phyloP scores from a whole-genome alignment of 2,888 invertebrate species.

The Cheilosia vulpina region DNA sequence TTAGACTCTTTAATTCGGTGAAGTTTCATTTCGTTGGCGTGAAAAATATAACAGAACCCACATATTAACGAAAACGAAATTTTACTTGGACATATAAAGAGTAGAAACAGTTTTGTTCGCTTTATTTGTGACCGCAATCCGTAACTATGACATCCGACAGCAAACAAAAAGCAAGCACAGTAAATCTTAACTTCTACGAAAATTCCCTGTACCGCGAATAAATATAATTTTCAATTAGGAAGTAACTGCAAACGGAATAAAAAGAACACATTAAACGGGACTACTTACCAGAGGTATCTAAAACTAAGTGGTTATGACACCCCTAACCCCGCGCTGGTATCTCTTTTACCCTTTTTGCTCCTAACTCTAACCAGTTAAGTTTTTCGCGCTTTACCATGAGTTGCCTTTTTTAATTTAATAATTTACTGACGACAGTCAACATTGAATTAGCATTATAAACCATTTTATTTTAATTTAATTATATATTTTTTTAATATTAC shows the following conservation, averaged over 20 bases:
- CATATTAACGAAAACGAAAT: too few species aligned
- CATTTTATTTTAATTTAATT: conserved; percentile 63
- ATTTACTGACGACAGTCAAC: conserved; percentile 61
- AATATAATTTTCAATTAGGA: conserved; percentile 51
- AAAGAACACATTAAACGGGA: conserved; percentile 21
- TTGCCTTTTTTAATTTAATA: conserved; percentile 61
- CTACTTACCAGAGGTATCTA: conserved; percentile 21
- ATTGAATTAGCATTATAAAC: conserved; percentile 67
- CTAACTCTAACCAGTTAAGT: conserved; percentile 20
- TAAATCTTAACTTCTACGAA: not conserved
- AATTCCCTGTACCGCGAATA: conserved; percentile 5
- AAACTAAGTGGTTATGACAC: conserved; percentile 40
- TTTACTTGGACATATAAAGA: too few species aligned
- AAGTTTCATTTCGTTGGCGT: too few species aligned
- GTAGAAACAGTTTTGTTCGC: too few species aligned
- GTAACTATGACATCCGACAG: not conserved
- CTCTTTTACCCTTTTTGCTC: conserved; percentile 15
- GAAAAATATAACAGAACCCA: too few species aligned
- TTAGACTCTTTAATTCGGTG: too few species aligned
- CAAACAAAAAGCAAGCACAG: not conserved
- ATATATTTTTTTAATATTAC: conserved; percentile 21
- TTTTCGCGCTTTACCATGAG: not conserved
- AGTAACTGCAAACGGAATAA: conserved; percentile 14
- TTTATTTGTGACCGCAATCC: not conserved
- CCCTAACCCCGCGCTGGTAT: conserved; percentile 12